Evolutionary conservation across 1,140 invertebrate species (phyloP), one percentile per base, ranked within the genome.

Genomic region (Macrosteles quadrilineatus): DNA sequence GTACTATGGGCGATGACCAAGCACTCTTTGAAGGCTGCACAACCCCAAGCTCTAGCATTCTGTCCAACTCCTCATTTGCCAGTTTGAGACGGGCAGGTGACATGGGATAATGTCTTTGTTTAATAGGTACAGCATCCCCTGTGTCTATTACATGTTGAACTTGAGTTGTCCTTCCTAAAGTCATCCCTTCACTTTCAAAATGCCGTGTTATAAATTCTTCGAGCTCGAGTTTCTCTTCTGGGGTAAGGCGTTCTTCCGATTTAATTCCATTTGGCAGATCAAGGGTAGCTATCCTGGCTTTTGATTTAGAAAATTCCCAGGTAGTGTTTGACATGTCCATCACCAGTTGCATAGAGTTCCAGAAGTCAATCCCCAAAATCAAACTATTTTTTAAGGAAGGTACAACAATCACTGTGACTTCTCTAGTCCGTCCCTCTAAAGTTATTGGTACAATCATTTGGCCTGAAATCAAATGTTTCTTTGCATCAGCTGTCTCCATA

Each of bases 101-200:
- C 4, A 53, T 21, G 4, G 11, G 6, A 21, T 53, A 53, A 21
- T 53, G 21, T 11, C 47, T 6, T 19, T 53, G 47, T 53, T 53
- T 53, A 19, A 53, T 53, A 19, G 47, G 47, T 21, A 4, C 9
- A 53, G 47, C 47, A 4, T 53, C 47, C 4, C 47, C 47, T 53
- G 47, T 53, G 21, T 53, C 47, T 17, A 53, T 53, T 6, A 53
- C 47, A 53, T 53, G 47, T 21, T 53, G 11, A 19, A 53, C 47
- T 21, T 19, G 11, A 19, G 4, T 19, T 21, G 47, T 53, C 21
- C 47, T 53, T 21, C 47, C 47, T 17, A 53, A 21, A 21, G 47
- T 11, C 6, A 19, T 19, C 4, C 11, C 11, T 19, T 53, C 47
- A 53, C 4, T 19, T 19, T 53, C 21, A 19, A 53, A 53, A 21